Evolutionary conservation across 2,113 vertebrate genomes (phyloP).

Genomic region (Athene cunicularia): DNA sequence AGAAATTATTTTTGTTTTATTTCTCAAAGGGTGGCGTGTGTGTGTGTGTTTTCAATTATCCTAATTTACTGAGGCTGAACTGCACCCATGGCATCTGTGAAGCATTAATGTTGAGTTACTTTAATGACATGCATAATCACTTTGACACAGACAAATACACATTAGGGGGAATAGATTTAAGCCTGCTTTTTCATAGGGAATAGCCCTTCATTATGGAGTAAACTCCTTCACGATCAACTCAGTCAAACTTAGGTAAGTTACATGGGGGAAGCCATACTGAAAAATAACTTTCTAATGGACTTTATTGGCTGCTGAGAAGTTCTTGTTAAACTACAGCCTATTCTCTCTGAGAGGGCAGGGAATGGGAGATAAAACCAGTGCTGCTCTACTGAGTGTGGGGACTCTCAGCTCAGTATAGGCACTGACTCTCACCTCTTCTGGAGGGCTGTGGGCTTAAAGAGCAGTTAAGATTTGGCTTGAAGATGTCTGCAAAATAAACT

Average conservation of each 20-base stretch:
- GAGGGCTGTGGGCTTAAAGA: not conserved
- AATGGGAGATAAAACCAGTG: not conserved
- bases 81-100: not conserved
- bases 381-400: not conserved
- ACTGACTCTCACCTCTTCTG: accelerated
- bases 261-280: not conserved
- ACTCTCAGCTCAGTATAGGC: not conserved
- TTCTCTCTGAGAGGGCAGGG: not conserved
- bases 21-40: not conserved
- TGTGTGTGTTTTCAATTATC: not conserved
- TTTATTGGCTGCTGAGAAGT: not conserved
- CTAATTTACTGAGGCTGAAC: not conserved
- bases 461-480: not conserved
- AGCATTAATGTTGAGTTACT: not conserved
- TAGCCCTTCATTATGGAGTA: not conserved
- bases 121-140: not conserved
- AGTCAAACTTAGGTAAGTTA: not conserved
- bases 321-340: not conserved
- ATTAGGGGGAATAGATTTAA: not conserved
- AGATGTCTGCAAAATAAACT: not conserved
- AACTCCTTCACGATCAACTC: not conserved
- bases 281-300: not conserved
- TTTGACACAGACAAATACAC: not conserved
- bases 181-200: not conserved
- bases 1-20: not conserved